A percentile compares a stretch with the other conserved stretches of the same genome.
Evolutionary conservation across 1,140 invertebrate genomes (phyloP).

Genomic region (Anastatus disparis): DNA sequence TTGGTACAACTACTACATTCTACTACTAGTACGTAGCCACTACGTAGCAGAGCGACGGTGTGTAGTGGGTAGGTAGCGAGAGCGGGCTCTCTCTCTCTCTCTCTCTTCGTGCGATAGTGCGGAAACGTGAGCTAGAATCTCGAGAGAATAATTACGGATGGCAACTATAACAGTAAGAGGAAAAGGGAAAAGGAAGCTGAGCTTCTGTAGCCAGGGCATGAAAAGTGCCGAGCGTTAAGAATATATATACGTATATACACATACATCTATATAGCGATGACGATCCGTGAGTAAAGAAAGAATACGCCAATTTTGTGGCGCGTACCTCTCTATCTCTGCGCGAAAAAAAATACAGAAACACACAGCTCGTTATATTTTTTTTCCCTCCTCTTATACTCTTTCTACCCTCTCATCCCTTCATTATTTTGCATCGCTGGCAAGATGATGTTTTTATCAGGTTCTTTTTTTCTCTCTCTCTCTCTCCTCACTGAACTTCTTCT

Average conservation of each 20-base stretch:
- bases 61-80: too few relatives aligned
- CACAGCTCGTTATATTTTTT: background rate
- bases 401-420: background rate
- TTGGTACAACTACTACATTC: too few relatives aligned
- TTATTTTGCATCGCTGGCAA: background rate
- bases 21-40: too few relatives aligned
- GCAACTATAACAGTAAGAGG: background rate
- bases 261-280: too few relatives aligned
- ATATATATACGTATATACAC: too few relatives aligned
- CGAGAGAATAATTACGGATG: constrained; percentile 39
- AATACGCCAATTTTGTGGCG: constrained; percentile 6
- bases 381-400: background rate
- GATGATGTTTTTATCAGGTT: background rate
- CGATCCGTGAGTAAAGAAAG: background rate
- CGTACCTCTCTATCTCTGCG: background rate
- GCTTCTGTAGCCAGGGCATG: too few relatives aligned
- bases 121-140: constrained; percentile 41
- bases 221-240: too few relatives aligned
- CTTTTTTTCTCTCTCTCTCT: background rate
- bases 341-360: background rate
- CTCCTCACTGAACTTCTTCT: too few relatives aligned
- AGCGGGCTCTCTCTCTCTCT: too few relatives aligned
- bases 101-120: constrained; percentile 10
- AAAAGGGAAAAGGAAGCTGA: constrained; percentile 12
- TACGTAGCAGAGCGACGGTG: too few relatives aligned